Evolutionary conservation across 2,797 vertebrate species (phyloP).

Genomic region (Tokudaia muenninki): DNA sequence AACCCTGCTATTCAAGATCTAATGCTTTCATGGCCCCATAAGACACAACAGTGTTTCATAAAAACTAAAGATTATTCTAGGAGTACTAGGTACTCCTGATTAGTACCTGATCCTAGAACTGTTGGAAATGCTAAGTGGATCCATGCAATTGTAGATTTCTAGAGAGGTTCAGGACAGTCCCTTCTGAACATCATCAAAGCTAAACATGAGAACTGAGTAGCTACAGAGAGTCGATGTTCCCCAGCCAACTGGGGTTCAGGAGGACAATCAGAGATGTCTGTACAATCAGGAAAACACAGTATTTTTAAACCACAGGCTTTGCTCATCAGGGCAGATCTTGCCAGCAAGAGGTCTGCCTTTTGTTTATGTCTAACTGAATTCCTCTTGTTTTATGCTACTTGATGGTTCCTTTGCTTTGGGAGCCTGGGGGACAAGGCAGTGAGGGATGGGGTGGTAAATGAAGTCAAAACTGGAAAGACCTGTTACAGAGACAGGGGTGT

Average conservation of each 20-base stretch:
- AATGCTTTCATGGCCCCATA: neutral
- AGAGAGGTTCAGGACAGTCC: constrained; percentile 58
- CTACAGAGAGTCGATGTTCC: constrained; percentile 68
- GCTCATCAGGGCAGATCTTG: constrained; percentile 73
- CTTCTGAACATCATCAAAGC: constrained; percentile 69
- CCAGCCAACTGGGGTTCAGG: constrained; percentile 75
- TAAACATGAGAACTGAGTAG: constrained; percentile 75
- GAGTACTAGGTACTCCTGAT: neutral
- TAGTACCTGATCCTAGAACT: constrained; percentile 59
- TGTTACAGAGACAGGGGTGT: constrained; percentile 80
- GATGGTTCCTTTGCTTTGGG: constrained; percentile 85
- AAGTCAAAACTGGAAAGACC: constrained; percentile 84
- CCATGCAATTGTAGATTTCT: constrained; percentile 65
- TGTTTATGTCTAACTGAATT: constrained; percentile 85
- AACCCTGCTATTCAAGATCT: neutral
- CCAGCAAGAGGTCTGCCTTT: constrained; percentile 83
- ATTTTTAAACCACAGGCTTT: constrained; percentile 77
- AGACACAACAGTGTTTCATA: constrained; percentile 17
- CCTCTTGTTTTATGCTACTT: constrained; percentile 82
- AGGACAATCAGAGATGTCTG: constrained; percentile 78
- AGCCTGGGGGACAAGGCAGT: constrained; percentile 74
- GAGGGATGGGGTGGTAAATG: constrained; percentile 69
- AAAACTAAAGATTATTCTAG: neutral
- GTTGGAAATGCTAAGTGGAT: constrained; percentile 59
- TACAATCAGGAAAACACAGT: constrained; percentile 74